Base-by-base conservation (phyloP, 2,888 invertebrate genomes). In the Megastigmus dorsalis region DNA sequence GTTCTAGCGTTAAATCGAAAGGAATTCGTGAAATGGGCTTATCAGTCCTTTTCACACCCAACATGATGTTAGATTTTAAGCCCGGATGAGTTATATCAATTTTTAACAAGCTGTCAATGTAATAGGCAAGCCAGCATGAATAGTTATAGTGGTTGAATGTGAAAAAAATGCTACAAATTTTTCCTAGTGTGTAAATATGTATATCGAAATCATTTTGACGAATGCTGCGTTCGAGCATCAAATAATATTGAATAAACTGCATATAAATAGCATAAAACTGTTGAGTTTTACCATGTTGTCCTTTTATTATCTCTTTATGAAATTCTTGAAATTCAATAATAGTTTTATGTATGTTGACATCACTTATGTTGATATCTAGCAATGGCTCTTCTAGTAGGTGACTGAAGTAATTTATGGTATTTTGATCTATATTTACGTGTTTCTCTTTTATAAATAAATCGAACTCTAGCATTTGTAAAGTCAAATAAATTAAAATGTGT, bases 131-230 rank as follows among this genome's bases (percentile, higher is more conserved):
- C 80, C 82, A 86, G 2, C 83, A 77, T 63, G 84, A 79, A 79
- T 86, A 85, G 57, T 85, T 86, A 63, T 57, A 82, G 18, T 85
- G 83, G 74, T 85, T 84, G 41, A 76, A 79, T 9, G 69, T 71
- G 62, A 85, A 85, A 78, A 85, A 85, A 26, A 85, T 67, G 77
- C 82, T 50, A 10, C 13, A 10, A 1, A 63, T 13, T 76, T 83
- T 82, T 9, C 76, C 74, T 26, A 85, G 66, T 33, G 78, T 66
- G 33, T 79, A 75, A 71, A n/a, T 54, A 28, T 63, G 70, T 1
- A 74, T 20, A 13, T 73, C 30, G 18, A 78, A 74, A 68, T 78
- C 62, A 1, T 63, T 60, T 0, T 15, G 68, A 7, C 72, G 30
- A 30, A 74, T 74, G 20, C 71, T 74, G 13, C 41, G 15, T 1